Base-by-base conservation (phyloP, 2,113 vertebrate species). In the Hippolais icterina region DNA sequence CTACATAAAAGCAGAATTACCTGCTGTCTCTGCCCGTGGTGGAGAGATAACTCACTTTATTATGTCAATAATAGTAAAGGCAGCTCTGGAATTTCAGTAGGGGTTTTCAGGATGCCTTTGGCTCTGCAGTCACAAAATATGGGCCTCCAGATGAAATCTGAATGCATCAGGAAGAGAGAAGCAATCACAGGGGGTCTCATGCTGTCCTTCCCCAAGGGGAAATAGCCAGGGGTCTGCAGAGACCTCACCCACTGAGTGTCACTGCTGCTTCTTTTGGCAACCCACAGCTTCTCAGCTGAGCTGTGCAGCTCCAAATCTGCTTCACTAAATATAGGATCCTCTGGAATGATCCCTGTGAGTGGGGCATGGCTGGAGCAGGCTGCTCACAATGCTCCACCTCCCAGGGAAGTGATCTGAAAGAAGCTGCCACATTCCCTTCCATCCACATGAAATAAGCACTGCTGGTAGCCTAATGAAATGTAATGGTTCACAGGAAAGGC, bases 391-490 rank as follows among this genome's bases (percentile, higher is more conserved):
- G 57, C 29, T 80, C 28, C 39, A 23, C 41, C 65, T 77, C 46
- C 61, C 2, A 14, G 39, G 81, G 63, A 87, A 52, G 46, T 21
- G 37, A 22, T 3, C 7, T 53, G 70, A 64, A 87, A 88, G 84
- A 47, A 94, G 52, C 70, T 0, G 1, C 69, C 1, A 1, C 37
- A 3, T 82, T 94, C 68, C 74, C 78, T 80, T 80, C 79, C 65
- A 75, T 69, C 68, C 76, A 68, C 79, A 16, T 96, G 28, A 93
- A 96, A 76, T 57, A 96, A 96, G 88, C 78, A 53, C 89, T 37
- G 29, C 63, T 79, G 63, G 66, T 39, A 72, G 59, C 81, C 89
- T 65, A 59, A 83, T 93, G 90, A 93, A 91, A 91, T 46, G 56
- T 80, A 31, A 63, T 47, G 42, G 78, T 80, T 94, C 78, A 70